Evolutionary conservation across 2,888 invertebrate genomes (phyloP), one percentile per base, ranked within the genome.

Genomic region (Zeuzera pyrina): DNA sequence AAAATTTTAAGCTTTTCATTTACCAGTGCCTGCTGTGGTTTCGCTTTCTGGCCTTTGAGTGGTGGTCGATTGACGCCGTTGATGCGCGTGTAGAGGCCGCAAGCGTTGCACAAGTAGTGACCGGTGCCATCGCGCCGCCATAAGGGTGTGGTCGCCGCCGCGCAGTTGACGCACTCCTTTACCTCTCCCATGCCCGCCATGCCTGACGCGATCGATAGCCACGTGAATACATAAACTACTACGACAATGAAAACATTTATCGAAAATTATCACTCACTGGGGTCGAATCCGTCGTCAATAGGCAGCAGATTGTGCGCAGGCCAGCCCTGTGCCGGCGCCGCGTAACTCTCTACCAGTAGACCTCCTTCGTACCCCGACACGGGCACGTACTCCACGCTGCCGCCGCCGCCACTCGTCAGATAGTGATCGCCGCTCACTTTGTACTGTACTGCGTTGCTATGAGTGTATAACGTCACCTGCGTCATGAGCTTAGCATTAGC

Each of bases 81-180:
- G 72, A 86, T 87, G 63, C 87, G 84, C 58, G 73, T 84, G 88
- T 98, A 98, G 54, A 98, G 91, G 56, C 98, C 99, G 84, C 99
- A 99, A 52, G 99, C 99, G 86, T 98, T 98, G 89, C 98, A 98
- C 60, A 93, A 89, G 87, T 98, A 98, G 78, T 95, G 96, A 29
- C 98, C 98, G 49, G 97, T 97, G 49, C 98, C 97, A 81, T 99
- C 98, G 57, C 99, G 88, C 54, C 96, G 88, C 97, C 97, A 97
- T 43, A 98, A 86, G 24, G 97, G 97, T 34, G 97, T 98, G 30
- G 89, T 91, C 24, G 87, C 89, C 1, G 98, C 98, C 39, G 89
- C 87, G 71, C 98, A 99, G 84, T 99, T 99, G 49, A 95, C 94
- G 78, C 98, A 99, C 73, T 91, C 91, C 71, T 91, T 91, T 47